These are phyloP conservation scores for Zeugodacus cucurbitae DNA, from an alignment of 1,140 invertebrate species.

Conservation along the genomic window DNA sequence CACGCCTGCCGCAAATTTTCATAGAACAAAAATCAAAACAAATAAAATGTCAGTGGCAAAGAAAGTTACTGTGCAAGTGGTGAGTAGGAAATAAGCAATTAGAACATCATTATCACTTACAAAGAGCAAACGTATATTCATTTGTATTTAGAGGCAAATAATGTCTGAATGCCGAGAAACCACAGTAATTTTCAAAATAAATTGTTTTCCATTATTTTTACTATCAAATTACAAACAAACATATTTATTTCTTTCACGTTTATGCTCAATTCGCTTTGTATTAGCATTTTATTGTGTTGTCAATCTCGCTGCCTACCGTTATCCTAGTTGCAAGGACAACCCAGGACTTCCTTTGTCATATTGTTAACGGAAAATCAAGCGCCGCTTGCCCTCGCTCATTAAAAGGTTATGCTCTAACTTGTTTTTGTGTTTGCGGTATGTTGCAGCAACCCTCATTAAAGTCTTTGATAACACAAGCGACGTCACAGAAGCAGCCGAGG, in stretches of 20 bases:
- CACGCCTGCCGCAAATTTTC: not conserved
- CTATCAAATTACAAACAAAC: not conserved
- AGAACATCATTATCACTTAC: slow-evolving; percentile 59
- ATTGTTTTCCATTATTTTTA: not conserved
- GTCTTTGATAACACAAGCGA: not conserved
- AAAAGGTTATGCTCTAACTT: not conserved
- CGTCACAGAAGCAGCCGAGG: not conserved
- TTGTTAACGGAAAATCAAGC: not conserved
- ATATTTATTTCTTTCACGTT: not conserved
- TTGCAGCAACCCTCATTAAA: slow-evolving; percentile 34
- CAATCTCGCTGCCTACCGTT: not conserved
- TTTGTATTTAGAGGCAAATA: not conserved
- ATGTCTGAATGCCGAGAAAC: not conserved
- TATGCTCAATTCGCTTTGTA: not conserved
- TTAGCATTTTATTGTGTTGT: slow-evolving; percentile 42
- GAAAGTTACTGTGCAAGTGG: slow-evolving; percentile 39
- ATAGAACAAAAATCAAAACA: slow-evolving; percentile 18
- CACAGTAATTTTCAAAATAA: not conserved
- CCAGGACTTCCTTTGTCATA: not conserved
- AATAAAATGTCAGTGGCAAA: slow-evolving; percentile 3
- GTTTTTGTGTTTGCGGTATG: slow-evolving; percentile 22
- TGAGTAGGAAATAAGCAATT: slow-evolving; percentile 54
- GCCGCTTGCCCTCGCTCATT: not conserved
- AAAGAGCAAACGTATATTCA: not conserved
- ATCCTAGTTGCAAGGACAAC: not conserved